A percentile compares a stretch with the other conserved stretches of the same genome.
phyloP scores from a whole-genome alignment of 2,888 invertebrate genomes.

The Anthophora plumipes region DNA sequence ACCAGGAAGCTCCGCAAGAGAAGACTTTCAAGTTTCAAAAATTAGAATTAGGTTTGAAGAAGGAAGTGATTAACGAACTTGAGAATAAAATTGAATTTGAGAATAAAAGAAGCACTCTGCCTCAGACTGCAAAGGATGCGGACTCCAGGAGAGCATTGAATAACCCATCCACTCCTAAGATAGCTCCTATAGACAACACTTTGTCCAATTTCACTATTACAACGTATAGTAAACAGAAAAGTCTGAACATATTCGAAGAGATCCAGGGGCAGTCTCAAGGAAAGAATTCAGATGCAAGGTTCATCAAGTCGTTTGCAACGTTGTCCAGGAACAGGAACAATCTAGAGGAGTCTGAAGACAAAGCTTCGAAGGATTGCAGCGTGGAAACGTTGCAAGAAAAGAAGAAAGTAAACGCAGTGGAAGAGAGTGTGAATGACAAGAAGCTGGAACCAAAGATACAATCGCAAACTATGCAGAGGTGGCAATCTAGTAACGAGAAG shows the following conservation, averaged over 20 bases:
- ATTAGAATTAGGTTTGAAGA: constrained; percentile 65
- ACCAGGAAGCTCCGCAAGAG: neutral
- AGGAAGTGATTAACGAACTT: constrained; percentile 77
- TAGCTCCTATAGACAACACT: constrained; percentile 80
- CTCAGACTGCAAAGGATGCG: constrained; percentile 49
- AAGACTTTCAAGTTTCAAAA: constrained; percentile 1
- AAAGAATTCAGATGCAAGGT: constrained; percentile 59
- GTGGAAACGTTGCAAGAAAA: constrained; percentile 7
- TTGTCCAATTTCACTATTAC: constrained; percentile 82
- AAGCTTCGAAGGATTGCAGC: neutral
- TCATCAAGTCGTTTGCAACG: constrained; percentile 65
- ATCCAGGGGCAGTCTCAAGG: constrained; percentile 51
- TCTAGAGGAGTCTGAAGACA: constrained; percentile 14
- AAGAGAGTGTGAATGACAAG: constrained; percentile 4
- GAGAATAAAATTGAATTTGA: constrained; percentile 78
- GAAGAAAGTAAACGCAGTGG: neutral
- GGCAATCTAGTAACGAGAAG: constrained; percentile 52
- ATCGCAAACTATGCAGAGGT: constrained; percentile 39
- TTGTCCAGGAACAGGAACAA: constrained; percentile 64
- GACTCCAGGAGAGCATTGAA: constrained; percentile 55
- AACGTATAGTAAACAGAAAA: constrained; percentile 79
- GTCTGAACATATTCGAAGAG: constrained; percentile 79
- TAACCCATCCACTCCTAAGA: constrained; percentile 68
- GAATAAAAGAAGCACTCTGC: no score
- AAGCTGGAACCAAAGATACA: constrained; percentile 62